These are phyloP conservation scores for Nephrotoma appendiculata DNA, from an alignment of 2,888 invertebrate species.

Conservation along the genomic window DNA sequence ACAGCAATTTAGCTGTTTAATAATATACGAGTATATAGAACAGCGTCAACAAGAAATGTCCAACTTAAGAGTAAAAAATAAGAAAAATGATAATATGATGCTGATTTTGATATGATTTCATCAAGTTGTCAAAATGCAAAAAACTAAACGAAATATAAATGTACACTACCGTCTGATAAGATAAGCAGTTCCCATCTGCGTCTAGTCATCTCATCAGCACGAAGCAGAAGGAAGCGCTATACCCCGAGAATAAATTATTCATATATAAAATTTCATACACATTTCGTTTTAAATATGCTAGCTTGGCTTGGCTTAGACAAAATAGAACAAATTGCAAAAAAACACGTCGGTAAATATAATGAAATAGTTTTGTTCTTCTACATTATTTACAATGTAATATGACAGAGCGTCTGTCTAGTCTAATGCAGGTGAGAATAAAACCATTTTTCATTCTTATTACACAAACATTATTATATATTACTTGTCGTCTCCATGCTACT, in stretches of 20 bases:
- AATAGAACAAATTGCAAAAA: not conserved
- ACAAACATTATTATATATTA: too few relatives aligned
- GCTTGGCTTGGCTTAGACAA: not conserved
- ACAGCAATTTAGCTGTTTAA: not conserved
- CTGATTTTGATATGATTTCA: not conserved
- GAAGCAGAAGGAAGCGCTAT: not conserved
- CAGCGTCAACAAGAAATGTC: not conserved
- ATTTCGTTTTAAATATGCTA: not conserved
- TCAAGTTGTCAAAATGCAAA: not conserved
- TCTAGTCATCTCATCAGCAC: not conserved
- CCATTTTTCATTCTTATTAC: not conserved
- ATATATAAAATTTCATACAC: not conserved
- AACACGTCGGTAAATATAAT: not conserved
- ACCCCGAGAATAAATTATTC: not conserved
- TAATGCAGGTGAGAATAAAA: not conserved
- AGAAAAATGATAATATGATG: not conserved
- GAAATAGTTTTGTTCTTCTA: not conserved
- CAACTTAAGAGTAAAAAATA: not conserved
- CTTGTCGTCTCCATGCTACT: too few relatives aligned
- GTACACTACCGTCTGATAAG: not conserved
- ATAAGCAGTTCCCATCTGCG: not conserved
- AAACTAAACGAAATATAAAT: not conserved
- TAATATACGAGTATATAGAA: not conserved
- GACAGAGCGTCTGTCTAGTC: not conserved
- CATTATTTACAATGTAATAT: too few relatives aligned